These are phyloP conservation scores for Dasysyrphus albostriatus DNA, from an alignment of 2,888 invertebrate genomes.

Conservation along the genomic window DNA sequence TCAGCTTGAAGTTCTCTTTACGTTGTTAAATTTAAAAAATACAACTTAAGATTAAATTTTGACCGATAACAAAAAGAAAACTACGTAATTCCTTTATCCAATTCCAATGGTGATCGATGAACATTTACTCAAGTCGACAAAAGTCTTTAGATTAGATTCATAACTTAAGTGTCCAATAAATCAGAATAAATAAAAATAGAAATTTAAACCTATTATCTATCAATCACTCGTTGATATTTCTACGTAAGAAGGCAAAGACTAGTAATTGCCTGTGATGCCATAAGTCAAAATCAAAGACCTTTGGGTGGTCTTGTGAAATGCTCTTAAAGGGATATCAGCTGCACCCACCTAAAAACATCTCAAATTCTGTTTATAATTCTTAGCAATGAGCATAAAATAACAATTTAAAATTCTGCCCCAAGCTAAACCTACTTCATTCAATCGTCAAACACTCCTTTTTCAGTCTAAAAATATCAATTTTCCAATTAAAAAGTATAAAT, in stretches of 20 bases:
- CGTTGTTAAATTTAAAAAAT: background rate
- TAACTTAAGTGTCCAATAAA: background rate
- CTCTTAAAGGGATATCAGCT: background rate
- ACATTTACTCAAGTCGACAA: background rate
- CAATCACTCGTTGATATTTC: background rate
- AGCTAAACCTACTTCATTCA: background rate
- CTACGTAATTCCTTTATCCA: constrained; percentile 1
- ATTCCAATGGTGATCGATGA: background rate
- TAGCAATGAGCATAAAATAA: background rate
- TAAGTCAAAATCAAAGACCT: background rate
- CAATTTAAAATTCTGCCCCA: background rate
- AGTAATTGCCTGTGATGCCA: background rate
- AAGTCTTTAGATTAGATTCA: background rate
- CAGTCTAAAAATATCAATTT: constrained; percentile 1
- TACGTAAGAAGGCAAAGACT: background rate
- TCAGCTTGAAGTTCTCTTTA: too few relatives aligned
- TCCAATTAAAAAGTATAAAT: constrained; percentile 17
- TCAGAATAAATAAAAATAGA: constrained; percentile 1
- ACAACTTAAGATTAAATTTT: background rate
- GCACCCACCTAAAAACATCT: background rate
- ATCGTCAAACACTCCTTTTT: constrained; percentile 4
- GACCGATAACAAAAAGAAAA: background rate
- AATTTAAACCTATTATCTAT: background rate
- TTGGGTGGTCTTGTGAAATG: background rate
- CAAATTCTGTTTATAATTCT: background rate